Base-by-base conservation (phyloP, 1,140 invertebrate genomes). In the Tenebrio molitor region DNA sequence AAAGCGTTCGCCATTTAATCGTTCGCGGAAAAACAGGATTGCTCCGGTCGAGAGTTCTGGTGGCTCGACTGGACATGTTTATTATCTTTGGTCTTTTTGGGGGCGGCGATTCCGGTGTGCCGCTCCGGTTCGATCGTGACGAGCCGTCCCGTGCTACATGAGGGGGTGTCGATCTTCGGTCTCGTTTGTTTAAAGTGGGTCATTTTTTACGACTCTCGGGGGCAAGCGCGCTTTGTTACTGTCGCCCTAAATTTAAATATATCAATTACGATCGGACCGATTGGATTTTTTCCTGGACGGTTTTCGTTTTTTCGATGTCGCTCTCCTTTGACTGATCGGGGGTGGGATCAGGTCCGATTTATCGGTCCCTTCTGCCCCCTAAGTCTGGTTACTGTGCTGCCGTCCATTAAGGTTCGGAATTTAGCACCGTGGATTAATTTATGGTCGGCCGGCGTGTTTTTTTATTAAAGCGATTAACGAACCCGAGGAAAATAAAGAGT, bases 151-250 rank as follows among this genome's bases (percentile, higher is more conserved):
- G 14, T 58, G 50, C 15, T 50, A 50, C 21, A 50, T 50, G 44
- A 29, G 50, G 29, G 50, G 50, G 50, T 58, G 50, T 58, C 50
- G 50, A 34, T 58, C 50, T 58, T 58, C 15, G 44, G 44, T 6
- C 25, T 29, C 36, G 36, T 39, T 16, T 58, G 25, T 58, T 58
- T 58, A 58, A 58, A 58, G 19, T 58, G 8, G 50, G 50, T 58
- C 23, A 7, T 58, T 58, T 58, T 58, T 58, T 58, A 58, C 36
- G n/a, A 12, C 12, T n/a, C 36, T 2, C 14, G 3, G 10, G 42
- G 42, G 14, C 16, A 7, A 15, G 15, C n/a, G n/a, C 23, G 7
- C 21, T 58, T 58, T 58, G 50, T 58, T n/a, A n/a, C 21, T 29
- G 50, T 58, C 23, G 6, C 15, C 8, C 23, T 15, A 25, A 25